Conservation (phyloP, 1,140 invertebrate genomes). For the Orius laevigatus region DNA sequence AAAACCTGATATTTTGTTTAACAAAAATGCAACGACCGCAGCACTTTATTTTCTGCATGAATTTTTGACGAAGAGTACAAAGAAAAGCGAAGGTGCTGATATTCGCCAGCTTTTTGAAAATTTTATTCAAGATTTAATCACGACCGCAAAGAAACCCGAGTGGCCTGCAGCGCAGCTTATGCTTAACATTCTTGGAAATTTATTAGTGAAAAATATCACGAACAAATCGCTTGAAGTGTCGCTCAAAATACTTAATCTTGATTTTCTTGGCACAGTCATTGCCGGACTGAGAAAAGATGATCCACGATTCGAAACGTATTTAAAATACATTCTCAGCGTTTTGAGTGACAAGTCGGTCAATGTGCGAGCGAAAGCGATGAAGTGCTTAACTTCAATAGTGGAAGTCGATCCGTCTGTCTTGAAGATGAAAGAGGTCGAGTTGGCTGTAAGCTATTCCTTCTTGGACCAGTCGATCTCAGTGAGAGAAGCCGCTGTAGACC, state of each 20-base stretch:
- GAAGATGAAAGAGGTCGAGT: conserved; percentile 82
- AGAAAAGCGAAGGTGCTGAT: conserved; percentile 88
- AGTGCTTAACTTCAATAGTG: conserved; percentile 94
- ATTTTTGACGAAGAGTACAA: conserved; percentile 90
- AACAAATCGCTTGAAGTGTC: conserved; percentile 93
- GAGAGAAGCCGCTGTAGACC: conserved; percentile 92
- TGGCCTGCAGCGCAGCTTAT: conserved; percentile 96
- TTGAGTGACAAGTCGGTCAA: conserved; percentile 85
- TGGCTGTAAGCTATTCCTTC: conserved; percentile 82
- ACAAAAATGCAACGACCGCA: conserved; percentile 78
- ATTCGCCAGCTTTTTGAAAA: conserved; percentile 96
- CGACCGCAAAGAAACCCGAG: conserved; percentile 96
- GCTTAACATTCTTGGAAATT: conserved; percentile 79
- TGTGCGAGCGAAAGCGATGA: conserved; percentile 95
- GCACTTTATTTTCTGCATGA: conserved; percentile 88
- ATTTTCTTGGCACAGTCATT: conserved; percentile 94
- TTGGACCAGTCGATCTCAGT: conserved; percentile 95
- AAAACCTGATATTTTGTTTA: conserved; percentile 78
- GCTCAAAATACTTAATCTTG: conserved; percentile 84
- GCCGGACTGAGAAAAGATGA: conserved; percentile 86
- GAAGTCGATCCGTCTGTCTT: conserved; percentile 92
- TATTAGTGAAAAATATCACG: conserved; percentile 88
- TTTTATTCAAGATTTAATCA: conserved; percentile 93
- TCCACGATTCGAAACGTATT: conserved; percentile 90
- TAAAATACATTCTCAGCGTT: conserved; percentile 74